Evolutionary conservation across 2,113 vertebrate species (phyloP).

Genomic region (Grus americana): DNA sequence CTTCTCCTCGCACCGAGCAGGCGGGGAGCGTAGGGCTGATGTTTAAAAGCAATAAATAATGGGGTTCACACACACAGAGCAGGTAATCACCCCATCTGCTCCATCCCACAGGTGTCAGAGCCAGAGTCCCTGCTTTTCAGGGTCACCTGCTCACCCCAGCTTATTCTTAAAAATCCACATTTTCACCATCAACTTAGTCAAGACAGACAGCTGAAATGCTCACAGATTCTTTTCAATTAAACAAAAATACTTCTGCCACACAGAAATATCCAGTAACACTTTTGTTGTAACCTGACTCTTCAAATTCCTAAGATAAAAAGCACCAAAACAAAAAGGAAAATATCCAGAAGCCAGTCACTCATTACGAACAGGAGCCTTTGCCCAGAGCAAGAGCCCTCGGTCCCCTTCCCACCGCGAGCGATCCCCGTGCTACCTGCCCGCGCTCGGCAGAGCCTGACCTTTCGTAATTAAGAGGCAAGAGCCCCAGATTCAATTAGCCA

Average conservation of each 20-base stretch:
- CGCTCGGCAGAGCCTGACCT: background rate
- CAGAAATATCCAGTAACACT: background rate
- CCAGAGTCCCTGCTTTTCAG: background rate
- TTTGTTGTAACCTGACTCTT: background rate
- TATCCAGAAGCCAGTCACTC: background rate
- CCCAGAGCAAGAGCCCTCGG: background rate
- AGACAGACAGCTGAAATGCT: background rate
- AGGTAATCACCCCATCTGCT: background rate
- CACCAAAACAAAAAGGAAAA: background rate
- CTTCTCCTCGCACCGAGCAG: fast-evolving
- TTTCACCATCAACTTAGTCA: background rate
- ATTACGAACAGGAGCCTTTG: background rate
- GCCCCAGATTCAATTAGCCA: constrained; percentile 44
- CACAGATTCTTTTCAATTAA: background rate
- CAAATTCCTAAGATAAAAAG: background rate
- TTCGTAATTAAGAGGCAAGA: constrained; percentile 26
- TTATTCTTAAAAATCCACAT: background rate
- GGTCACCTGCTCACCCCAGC: background rate
- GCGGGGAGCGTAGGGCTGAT: background rate
- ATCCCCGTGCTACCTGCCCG: background rate
- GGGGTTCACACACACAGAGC: background rate
- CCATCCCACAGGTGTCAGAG: background rate
- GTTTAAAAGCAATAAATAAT: background rate
- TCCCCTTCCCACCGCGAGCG: fast-evolving
- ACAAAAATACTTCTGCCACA: background rate